Evolutionary conservation across 1,140 invertebrate genomes (phyloP).

Genomic region (Drosophila jambulina): DNA sequence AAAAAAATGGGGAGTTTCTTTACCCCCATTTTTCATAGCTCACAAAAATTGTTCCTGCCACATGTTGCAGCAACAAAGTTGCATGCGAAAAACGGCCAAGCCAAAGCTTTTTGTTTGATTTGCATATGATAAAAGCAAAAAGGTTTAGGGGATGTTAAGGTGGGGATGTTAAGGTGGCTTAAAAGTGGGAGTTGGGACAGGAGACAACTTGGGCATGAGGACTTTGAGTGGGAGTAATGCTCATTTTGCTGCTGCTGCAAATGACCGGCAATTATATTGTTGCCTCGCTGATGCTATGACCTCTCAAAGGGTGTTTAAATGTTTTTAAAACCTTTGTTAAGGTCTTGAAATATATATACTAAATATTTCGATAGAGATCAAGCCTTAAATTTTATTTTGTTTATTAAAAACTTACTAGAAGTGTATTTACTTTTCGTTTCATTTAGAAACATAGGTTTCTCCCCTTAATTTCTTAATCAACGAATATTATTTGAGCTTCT

Average conservation of each 20-base stretch:
- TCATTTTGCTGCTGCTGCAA: conserved; percentile 79
- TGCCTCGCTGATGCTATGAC: conserved; percentile 10
- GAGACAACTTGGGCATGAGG: neutral
- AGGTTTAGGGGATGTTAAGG: conserved; percentile 1
- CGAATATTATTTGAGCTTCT: no score
- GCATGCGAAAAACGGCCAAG: conserved; percentile 24
- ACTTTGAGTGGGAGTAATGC: conserved; percentile 31
- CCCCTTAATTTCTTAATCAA: neutral
- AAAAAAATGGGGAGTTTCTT: conserved; percentile 2
- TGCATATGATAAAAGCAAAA: conserved; percentile 73
- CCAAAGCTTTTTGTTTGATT: conserved; percentile 72
- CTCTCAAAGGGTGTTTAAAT: neutral
- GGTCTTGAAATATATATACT: neutral
- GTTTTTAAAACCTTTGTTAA: neutral
- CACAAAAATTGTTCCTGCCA: conserved; percentile 10
- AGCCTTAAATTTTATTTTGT: no score
- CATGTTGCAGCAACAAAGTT: conserved; percentile 76
- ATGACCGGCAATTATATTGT: conserved; percentile 83
- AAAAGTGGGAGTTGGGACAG: neutral
- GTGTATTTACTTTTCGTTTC: no score
- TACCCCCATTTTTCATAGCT: conserved; percentile 2
- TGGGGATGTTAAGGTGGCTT: neutral
- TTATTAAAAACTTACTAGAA: no score
- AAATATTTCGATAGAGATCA: neutral
- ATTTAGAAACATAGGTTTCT: neutral